Base-by-base conservation (phyloP, 1,140 invertebrate species). In the Achroia grisella region DNA sequence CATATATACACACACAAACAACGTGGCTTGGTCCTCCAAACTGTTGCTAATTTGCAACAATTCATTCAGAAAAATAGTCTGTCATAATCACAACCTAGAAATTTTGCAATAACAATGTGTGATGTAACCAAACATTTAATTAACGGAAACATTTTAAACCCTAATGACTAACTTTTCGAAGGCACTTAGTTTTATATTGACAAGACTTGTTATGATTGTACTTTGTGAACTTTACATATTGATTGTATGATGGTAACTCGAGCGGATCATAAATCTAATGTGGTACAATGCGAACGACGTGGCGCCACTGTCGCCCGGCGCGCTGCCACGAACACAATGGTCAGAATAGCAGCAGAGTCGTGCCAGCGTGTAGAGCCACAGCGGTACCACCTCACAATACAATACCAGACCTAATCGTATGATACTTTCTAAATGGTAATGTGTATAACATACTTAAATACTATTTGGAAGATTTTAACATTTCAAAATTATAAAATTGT, bases 181-280 rank as follows among this genome's bases (percentile, higher is more conserved):
- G 80, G 78, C 80, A 84, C 80, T 84, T 79, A 80, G 70, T 70
- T 71, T 68, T 74, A 66, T 63, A 76, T 48, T 78, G 72, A 77
- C 71, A 74, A 78, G 80, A 82, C 56, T 77, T 69, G 54, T 56
- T 3, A 58, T 67, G 60, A 62, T 82, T 82, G 78, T 80, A 84
- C 78, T 81, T 63, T 77, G 62, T 63, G 71, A 71, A 70, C 54
- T 75, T 61, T 78, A 84, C 77, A 75, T 75, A 67, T 77, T 77
- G 78, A 82, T 82, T 77, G 76, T 72, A 77, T 67, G 78, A 70
- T 85, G 80, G 80, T 85, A 85, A 85, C 76, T 85, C 72, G 62
- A 67, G 56, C 71, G 61, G 75, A 64, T 71, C 63, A 59, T 66
- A 70, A 44, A 37, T 54, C 60, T 61, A 62, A 44, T 40, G 34